Evolutionary conservation across 2,113 vertebrate genomes (phyloP).

Genomic region (Barnardius zonarius): DNA sequence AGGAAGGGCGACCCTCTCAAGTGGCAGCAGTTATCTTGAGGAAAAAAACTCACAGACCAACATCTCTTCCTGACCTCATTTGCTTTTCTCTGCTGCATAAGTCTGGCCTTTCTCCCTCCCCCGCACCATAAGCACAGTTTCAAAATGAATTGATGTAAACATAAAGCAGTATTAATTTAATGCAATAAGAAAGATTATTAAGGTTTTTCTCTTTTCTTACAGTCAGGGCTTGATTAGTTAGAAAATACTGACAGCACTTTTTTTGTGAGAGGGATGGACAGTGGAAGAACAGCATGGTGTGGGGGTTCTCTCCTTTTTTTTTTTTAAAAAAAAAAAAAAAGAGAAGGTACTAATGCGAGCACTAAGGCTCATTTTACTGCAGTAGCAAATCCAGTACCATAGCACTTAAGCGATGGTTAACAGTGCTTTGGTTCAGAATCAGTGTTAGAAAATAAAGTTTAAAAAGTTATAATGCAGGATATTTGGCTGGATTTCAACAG

Average conservation of each 20-base stretch:
- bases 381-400: conserved; percentile 3
- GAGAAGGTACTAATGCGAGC: conserved; percentile 16
- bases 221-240: conserved; percentile 30
- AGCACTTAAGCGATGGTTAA: conserved; percentile 59
- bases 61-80: neutral
- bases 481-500: conserved; percentile 38
- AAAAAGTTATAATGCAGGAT: conserved; percentile 46
- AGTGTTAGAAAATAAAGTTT: conserved; percentile 67
- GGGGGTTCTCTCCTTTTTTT: neutral
- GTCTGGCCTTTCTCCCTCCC: conserved; percentile 1
- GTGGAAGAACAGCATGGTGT: neutral
- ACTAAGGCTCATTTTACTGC: conserved; percentile 23
- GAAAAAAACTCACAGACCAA: neutral
- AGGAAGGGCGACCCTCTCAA: neutral
- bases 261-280: neutral
- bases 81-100: conserved; percentile 19
- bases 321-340: neutral
- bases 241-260: conserved; percentile 42
- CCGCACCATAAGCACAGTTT: neutral
- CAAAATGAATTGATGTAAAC: conserved; percentile 55
- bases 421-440: conserved; percentile 67
- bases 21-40: conserved; percentile 29
- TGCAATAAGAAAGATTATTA: conserved; percentile 19
- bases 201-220: conserved; percentile 14
- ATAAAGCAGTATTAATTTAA: conserved; percentile 59